A percentile compares a stretch with the other conserved stretches of the same genome.
These are phyloP conservation scores for Tetanocera ferruginea DNA, from an alignment of 2,888 invertebrate species.

Conservation along the genomic window DNA sequence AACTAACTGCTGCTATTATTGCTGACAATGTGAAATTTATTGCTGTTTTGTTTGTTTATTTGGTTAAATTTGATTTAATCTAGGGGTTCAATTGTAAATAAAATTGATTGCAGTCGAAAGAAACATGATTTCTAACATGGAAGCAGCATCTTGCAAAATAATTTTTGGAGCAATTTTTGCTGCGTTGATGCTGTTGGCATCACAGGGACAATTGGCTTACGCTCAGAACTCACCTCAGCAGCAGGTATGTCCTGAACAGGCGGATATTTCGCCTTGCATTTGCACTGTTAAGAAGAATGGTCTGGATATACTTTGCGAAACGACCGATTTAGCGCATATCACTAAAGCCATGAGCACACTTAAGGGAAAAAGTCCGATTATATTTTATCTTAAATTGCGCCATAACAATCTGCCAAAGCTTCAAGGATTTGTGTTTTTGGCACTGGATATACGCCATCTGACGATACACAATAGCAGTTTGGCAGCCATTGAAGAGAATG, in stretches of 20 bases:
- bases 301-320: constrained; percentile 89
- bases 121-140: constrained; percentile 6
- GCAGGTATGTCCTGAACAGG: constrained; percentile 82
- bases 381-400: constrained; percentile 88
- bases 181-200: constrained; percentile 13
- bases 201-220: constrained; percentile 17
- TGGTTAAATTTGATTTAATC: neutral
- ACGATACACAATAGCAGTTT: constrained; percentile 91
- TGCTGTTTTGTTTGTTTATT: neutral
- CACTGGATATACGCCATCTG: constrained; percentile 88
- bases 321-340: constrained; percentile 85
- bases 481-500: constrained; percentile 88
- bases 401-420: constrained; percentile 88
- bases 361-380: constrained; percentile 84
- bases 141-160: constrained; percentile 33
- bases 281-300: constrained; percentile 91
- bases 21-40: neutral
- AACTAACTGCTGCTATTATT: neutral
- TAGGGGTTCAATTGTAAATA: neutral
- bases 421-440: constrained; percentile 88
- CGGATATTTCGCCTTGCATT: constrained; percentile 83
- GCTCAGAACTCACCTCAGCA: constrained; percentile 64
- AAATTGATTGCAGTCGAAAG: constrained; percentile 15
- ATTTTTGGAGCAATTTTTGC: constrained; percentile 27
- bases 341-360: constrained; percentile 84